Percentiles rank a stretch among this genome's conserved stretches.
phyloP scores from a whole-genome alignment of 2,113 vertebrate species.

The Hepsetus odoe region DNA sequence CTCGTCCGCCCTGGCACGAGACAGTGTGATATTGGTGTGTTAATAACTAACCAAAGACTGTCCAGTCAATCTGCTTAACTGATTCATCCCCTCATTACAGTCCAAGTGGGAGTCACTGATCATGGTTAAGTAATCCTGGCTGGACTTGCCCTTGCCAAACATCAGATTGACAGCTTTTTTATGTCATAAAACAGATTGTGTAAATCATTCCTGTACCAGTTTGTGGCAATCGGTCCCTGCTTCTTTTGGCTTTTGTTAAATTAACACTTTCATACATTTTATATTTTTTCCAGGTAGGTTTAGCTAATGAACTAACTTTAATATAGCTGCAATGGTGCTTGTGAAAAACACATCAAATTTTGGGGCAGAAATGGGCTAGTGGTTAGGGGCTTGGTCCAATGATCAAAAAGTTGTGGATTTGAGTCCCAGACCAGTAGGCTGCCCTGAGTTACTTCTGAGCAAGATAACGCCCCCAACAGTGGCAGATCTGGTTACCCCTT shows the following conservation, averaged over 20 bases:
- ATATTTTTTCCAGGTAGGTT: no score
- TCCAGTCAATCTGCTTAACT: conserved; percentile 36
- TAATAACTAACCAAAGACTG: conserved; percentile 31
- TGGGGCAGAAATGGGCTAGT: no score
- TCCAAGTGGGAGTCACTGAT: conserved; percentile 35
- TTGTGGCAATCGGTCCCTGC: not conserved
- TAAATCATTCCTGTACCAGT: not conserved
- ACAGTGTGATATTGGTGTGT: not conserved
- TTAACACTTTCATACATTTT: no score
- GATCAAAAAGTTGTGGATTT: no score
- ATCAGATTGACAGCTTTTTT: not conserved
- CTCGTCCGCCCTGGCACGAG: conserved; percentile 13
- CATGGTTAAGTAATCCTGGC: not conserved
- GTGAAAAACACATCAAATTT: no score
- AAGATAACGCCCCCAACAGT: no score
- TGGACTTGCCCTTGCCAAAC: not conserved
- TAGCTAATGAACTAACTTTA: no score
- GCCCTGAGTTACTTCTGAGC: no score
- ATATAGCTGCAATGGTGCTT: no score
- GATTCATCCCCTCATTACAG: conserved; percentile 30
- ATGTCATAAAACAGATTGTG: not conserved
- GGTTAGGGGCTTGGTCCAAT: no score
- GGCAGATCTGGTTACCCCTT: no score
- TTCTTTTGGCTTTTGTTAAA: not conserved
- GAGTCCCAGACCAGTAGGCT: no score